Percentiles rank a stretch among this genome's conserved stretches.
These are phyloP conservation scores for Diplodus sargus DNA, from an alignment of 2,797 vertebrate genomes.

Conservation along the genomic window DNA sequence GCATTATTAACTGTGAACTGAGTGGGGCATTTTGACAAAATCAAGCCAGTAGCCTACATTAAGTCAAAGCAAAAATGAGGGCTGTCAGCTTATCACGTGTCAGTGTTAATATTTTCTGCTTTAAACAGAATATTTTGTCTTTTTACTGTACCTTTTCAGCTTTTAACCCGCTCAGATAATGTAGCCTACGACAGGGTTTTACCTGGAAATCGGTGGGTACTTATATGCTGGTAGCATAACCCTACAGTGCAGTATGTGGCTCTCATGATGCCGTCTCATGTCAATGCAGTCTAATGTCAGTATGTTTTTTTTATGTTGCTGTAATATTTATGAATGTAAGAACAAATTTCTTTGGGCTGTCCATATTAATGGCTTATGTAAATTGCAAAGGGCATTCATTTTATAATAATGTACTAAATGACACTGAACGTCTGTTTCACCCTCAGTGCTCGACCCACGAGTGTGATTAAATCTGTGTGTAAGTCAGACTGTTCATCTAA, in stretches of 20 bases:
- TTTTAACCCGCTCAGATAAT: conserved; percentile 36
- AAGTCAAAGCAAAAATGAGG: conserved; percentile 52
- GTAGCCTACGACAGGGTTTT: conserved; percentile 51
- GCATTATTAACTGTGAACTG: conserved; percentile 60
- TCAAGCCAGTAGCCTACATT: conserved; percentile 27
- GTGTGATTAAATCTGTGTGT: conserved; percentile 61
- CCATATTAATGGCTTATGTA: conserved; percentile 60
- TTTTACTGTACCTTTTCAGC: conserved; percentile 30
- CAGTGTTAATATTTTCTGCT: conserved; percentile 30
- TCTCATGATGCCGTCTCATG: conserved; percentile 25
- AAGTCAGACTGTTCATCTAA: conserved; percentile 54
- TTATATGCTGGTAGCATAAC: conserved; percentile 41
- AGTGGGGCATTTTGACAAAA: conserved; percentile 52
- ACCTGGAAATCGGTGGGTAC: conserved; percentile 29
- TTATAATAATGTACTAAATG: conserved; percentile 58
- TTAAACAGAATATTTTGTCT: conserved; percentile 22
- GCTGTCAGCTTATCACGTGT: conserved; percentile 37
- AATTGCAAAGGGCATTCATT: conserved; percentile 69
- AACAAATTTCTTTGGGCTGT: conserved; percentile 48
- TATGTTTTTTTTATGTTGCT: conserved; percentile 48
- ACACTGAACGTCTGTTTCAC: conserved; percentile 59
- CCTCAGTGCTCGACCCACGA: conserved; percentile 42
- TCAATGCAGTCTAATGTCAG: conserved; percentile 45
- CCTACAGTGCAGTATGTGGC: conserved; percentile 24
- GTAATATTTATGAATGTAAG: conserved; percentile 76